Evolutionary conservation across 2,797 vertebrate species (phyloP).

Genomic region (Chelon labrosus): DNA sequence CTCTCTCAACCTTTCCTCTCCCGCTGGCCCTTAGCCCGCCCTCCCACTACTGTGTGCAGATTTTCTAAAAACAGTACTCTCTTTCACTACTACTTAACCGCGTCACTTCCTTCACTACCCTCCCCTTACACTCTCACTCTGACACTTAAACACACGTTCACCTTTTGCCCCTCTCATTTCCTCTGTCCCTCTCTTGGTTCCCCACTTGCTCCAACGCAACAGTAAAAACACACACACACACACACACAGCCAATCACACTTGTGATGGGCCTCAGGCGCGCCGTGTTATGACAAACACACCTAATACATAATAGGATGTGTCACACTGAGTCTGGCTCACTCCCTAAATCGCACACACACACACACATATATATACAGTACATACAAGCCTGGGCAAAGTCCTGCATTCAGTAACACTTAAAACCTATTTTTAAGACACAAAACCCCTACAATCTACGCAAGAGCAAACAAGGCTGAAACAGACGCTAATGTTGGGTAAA

Average conservation of each 20-base stretch:
- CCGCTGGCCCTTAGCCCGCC: conserved; percentile 31
- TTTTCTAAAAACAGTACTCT: conserved; percentile 77
- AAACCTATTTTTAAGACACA: conserved; percentile 43
- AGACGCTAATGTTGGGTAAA: conserved; percentile 61
- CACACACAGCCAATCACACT: conserved; percentile 53
- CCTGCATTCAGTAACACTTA: conserved; percentile 35
- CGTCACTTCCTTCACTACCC: conserved; percentile 63
- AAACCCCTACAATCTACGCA: conserved; percentile 41
- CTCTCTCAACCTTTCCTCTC: conserved; percentile 25
- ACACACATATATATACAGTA: conserved; percentile 32
- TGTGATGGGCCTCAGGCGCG: conserved; percentile 60
- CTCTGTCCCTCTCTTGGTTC: conserved; percentile 66
- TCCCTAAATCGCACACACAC: conserved; percentile 48
- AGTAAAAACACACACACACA: conserved; percentile 63
- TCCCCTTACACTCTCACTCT: not conserved
- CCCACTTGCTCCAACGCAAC: conserved; percentile 63
- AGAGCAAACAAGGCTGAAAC: conserved; percentile 51
- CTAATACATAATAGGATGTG: conserved; percentile 77
- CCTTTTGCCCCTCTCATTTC: conserved; percentile 65
- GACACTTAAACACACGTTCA: conserved; percentile 29
- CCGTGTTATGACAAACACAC: conserved; percentile 77
- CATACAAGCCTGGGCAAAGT: conserved; percentile 58
- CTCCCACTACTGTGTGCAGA: conserved; percentile 58
- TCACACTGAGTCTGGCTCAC: conserved; percentile 67
- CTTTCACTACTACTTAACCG: conserved; percentile 76